Base-by-base conservation (phyloP, 2,113 vertebrate species). In the Sphaerodactylus townsendi region DNA sequence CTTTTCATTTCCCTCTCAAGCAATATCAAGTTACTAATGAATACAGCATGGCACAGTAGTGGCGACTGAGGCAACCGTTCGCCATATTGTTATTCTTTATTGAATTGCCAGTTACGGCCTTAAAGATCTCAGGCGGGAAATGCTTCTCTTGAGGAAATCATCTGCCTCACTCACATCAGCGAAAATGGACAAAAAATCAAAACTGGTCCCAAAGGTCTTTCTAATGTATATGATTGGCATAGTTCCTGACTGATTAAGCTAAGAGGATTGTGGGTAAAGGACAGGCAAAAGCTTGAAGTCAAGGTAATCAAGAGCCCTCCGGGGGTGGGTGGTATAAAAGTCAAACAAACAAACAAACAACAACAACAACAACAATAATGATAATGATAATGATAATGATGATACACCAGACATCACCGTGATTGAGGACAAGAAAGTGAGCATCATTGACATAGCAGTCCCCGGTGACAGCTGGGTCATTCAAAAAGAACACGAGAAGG, bases 61-160 rank as follows among this genome's bases (percentile, higher is more conserved):
- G 77, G 89, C 59, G 25, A 85, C 90, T 88, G 93, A 93, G 92
- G 84, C 81, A 71, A 62, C 71, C 8, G 91, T 91, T 91, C 92
- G 3, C 14, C 81, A 90, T 89, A 39, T 53, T 88, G 82, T 90
- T 92, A 87, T 84, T 89, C 87, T 91, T 88, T 86, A 89, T 84
- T 62, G 14, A 37, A 68, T 83, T 86, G 91, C 87, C 83, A 84
- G 91, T 95, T 6, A 0, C 86, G 86, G 90, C 91, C 84, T 91
- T 91, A 85, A 90, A 85, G 90, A 90, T 90, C 89, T 88, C 81
- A 79, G 8, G 11, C 84, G 91, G 86, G 92, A 95, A 94, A 93
- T 90, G 91, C 89, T 95, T 91, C 89, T 90, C 90, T 92, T 91
- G 90, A 94, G 91, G 86, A 77, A 89, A 88, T 88, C 64, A 44